phyloP scores from a whole-genome alignment of 2,797 vertebrate species.

The Prunella strophiata region DNA sequence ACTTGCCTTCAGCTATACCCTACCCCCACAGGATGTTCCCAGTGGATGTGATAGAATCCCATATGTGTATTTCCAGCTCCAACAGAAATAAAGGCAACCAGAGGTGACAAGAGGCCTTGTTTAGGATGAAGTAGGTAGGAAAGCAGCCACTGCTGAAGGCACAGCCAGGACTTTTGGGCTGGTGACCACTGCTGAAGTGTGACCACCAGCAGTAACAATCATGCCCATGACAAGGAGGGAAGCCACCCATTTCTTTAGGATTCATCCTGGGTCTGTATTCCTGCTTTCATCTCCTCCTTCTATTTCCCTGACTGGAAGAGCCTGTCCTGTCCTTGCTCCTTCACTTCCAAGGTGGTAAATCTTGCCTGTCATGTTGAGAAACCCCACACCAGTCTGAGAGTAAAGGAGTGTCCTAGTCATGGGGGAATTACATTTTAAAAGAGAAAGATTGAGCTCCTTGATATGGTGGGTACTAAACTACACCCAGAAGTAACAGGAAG shows the following conservation, averaged over 20 bases:
- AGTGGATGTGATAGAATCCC: not conserved
- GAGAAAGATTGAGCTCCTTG: not conserved
- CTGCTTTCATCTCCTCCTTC: not conserved
- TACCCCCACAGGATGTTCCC: not conserved
- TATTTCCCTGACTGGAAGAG: not conserved
- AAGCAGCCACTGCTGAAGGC: not conserved
- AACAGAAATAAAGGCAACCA: not conserved
- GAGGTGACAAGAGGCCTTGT: not conserved
- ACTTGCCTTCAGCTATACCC: not conserved
- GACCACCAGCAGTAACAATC: not conserved
- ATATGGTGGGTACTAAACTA: not conserved
- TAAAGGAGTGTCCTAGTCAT: not conserved
- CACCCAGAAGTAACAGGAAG: not conserved
- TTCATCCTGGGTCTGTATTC: not conserved
- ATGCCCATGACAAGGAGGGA: not conserved
- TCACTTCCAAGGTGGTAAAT: not conserved
- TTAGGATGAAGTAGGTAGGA: not conserved
- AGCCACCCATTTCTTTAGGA: not conserved
- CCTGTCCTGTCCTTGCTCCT: not conserved
- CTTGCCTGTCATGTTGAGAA: not conserved
- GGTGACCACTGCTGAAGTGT: not conserved
- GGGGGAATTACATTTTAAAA: not conserved
- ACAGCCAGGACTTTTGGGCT: not conserved
- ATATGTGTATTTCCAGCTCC: not conserved
- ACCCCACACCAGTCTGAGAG: not conserved